Conservation (phyloP, 2,113 vertebrate genomes). For the Nesoenas mayeri region DNA sequence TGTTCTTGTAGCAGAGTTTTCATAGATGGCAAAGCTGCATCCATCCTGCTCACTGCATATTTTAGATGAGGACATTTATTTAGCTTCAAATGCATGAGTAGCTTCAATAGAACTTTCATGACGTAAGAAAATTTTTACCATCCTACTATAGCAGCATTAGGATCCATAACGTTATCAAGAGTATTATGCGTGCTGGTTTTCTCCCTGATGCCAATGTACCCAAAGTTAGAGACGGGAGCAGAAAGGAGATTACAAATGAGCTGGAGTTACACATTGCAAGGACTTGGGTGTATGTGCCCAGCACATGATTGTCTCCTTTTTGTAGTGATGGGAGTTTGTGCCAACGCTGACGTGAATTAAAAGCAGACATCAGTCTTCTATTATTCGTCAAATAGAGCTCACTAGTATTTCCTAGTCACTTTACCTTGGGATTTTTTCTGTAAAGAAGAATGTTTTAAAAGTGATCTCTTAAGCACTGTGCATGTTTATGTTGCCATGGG, state of each 20-base stretch:
- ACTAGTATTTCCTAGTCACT: neutral
- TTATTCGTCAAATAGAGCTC: neutral
- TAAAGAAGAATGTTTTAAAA: neutral
- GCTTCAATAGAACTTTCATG: neutral
- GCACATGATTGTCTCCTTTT: neutral
- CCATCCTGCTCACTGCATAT: rapidly evolving
- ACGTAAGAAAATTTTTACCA: neutral
- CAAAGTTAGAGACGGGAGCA: neutral
- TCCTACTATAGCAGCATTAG: neutral
- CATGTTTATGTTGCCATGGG: rapidly evolving
- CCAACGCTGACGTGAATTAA: neutral
- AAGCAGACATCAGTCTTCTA: neutral
- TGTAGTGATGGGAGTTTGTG: neutral
- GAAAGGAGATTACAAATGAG: neutral
- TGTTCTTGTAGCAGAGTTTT: neutral
- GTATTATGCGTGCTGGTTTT: neutral
- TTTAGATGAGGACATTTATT: neutral
- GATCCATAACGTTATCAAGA: neutral
- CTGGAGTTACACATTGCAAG: rapidly evolving
- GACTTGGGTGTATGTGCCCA: neutral
- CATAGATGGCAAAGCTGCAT: neutral
- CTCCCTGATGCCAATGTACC: neutral
- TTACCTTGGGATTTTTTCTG: neutral
- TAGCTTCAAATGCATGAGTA: neutral
- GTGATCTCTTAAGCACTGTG: neutral